Conservation (phyloP, 2,797 vertebrate species). For the Enteromius thamalakanensis region DNA sequence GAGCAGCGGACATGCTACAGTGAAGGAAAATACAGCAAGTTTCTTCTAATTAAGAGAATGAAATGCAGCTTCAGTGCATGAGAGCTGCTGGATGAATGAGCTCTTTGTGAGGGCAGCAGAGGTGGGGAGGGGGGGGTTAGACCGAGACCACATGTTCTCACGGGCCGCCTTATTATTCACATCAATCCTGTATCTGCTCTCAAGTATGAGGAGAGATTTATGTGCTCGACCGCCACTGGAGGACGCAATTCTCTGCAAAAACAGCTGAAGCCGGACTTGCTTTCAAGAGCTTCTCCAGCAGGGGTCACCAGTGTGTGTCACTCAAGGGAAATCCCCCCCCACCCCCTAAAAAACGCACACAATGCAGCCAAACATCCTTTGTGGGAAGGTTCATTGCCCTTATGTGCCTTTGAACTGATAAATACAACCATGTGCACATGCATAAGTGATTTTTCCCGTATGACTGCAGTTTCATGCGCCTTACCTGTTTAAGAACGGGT, state of each 20-base stretch:
- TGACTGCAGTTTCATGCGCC: conserved; percentile 44
- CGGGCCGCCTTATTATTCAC: conserved; percentile 64
- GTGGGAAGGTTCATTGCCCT: not conserved
- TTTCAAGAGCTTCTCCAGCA: conserved; percentile 60
- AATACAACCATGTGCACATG: not conserved
- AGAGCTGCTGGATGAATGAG: conserved; percentile 78
- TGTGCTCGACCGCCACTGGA: conserved; percentile 26
- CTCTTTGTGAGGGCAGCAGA: conserved; percentile 73
- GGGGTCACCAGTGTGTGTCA: conserved; percentile 64
- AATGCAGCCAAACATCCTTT: not conserved
- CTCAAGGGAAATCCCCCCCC: not conserved
- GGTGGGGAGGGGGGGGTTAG: conserved; percentile 65
- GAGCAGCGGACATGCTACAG: conserved; percentile 53
- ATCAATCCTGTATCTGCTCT: conserved; percentile 20
- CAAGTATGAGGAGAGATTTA: not conserved
- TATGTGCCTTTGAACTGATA: not conserved
- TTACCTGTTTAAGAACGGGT: conserved; percentile 99
- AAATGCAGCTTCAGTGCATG: conserved; percentile 80
- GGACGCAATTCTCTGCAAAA: conserved; percentile 31
- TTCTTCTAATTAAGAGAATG: conserved; percentile 80
- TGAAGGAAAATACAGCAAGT: conserved; percentile 70
- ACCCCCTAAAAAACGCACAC: not conserved
- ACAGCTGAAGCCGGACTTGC: not conserved
- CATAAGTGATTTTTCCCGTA: not conserved
- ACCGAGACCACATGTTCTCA: conserved; percentile 79